These are phyloP conservation scores for Rhinoderma darwinii DNA, from an alignment of 2,113 vertebrate species.

Conservation along the genomic window DNA sequence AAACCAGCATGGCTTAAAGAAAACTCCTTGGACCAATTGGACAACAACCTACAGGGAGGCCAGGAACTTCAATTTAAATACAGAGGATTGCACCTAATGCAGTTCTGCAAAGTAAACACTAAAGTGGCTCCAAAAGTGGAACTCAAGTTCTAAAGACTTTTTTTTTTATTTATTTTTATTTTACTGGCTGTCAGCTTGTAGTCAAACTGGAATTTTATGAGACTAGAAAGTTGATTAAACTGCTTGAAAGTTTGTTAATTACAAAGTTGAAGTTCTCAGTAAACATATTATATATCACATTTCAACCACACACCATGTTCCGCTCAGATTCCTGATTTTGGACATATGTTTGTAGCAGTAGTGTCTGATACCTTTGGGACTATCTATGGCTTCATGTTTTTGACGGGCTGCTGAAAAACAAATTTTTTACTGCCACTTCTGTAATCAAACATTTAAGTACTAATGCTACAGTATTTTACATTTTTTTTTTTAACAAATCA, in stretches of 20 bases:
- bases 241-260: slow-evolving; percentile 32
- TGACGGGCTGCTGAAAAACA: slow-evolving; percentile 13
- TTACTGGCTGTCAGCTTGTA: neutral
- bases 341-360: slow-evolving; percentile 31
- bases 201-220: neutral
- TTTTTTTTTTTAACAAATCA: neutral
- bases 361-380: slow-evolving; percentile 13
- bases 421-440: slow-evolving; percentile 9
- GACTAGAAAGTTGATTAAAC: neutral
- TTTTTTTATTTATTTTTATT: too few relatives aligned
- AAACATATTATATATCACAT: slow-evolving; percentile 46
- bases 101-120: neutral
- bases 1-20: too few relatives aligned
- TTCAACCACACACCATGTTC: slow-evolving; percentile 40
- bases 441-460: neutral
- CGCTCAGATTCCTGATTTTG: slow-evolving; percentile 27
- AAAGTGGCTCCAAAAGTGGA: neutral
- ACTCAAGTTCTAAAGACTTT: neutral
- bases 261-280: slow-evolving; percentile 18
- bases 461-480: neutral
- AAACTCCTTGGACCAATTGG: neutral
- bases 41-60: neutral
- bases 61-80: neutral
- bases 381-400: neutral
- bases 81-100: neutral